phyloP scores from a whole-genome alignment of 1,140 invertebrate genomes.

The Octopus sinensis region DNA sequence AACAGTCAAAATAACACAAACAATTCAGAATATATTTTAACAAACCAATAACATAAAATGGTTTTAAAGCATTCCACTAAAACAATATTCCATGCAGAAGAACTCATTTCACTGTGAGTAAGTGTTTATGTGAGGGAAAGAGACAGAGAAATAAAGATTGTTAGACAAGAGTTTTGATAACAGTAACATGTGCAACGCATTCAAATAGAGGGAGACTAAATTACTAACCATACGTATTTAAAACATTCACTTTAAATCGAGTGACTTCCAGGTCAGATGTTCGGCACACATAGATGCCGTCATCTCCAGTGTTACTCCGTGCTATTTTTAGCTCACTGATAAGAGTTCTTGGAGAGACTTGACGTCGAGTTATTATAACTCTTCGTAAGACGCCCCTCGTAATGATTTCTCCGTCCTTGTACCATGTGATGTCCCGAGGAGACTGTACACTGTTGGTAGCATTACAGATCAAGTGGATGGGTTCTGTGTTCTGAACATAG shows the following conservation, averaged over 20 bases:
- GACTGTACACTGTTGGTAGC: conserved; percentile 3
- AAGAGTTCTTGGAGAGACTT: conserved; percentile 29
- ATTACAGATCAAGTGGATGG: conserved; percentile 8
- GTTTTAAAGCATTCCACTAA: no score
- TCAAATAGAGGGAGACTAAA: conserved; percentile 2
- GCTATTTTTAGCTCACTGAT: conserved; percentile 32
- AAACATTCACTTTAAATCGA: conserved; percentile 39
- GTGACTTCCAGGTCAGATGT: conserved; percentile 40
- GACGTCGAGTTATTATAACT: neutral
- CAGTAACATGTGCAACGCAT: neutral
- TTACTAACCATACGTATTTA: conserved; percentile 29
- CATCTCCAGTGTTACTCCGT: conserved; percentile 31
- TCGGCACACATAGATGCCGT: conserved; percentile 42
- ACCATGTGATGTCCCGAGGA: conserved; percentile 11
- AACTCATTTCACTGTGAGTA: no score
- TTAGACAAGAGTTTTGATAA: no score
- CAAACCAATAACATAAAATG: no score
- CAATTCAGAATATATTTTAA: no score
- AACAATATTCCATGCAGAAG: no score
- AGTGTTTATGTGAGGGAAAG: no score
- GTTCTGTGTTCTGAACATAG: conserved; percentile 12
- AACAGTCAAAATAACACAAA: no score
- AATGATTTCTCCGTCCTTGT: conserved; percentile 14
- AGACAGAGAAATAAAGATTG: no score
- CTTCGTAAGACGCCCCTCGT: neutral